phyloP scores from a whole-genome alignment of 2,113 vertebrate genomes.

The Eulemur macaco region DNA sequence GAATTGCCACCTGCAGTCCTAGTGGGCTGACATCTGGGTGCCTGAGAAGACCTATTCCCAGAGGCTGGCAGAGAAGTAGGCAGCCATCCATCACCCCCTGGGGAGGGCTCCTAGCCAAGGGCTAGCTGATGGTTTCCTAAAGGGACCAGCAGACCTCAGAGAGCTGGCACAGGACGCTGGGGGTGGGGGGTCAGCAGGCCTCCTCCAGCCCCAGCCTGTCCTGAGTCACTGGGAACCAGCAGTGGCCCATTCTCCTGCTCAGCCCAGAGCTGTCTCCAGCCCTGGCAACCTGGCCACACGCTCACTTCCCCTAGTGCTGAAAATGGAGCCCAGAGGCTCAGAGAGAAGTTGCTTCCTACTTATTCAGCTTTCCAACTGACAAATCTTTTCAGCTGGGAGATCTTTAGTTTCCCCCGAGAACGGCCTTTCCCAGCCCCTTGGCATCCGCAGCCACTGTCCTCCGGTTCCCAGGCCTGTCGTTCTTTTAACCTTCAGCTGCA shows the following conservation, averaged over 20 bases:
- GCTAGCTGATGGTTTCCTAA: background rate
- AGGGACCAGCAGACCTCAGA: background rate
- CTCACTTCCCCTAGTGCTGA: background rate
- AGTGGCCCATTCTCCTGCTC: background rate
- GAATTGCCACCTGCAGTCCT: background rate
- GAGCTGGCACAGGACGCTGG: background rate
- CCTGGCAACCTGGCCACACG: background rate
- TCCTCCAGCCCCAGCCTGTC: background rate
- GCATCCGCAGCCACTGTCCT: constrained; percentile 36
- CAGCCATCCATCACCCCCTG: background rate
- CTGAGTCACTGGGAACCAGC: background rate
- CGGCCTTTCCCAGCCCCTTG: constrained; percentile 25
- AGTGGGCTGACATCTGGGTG: background rate
- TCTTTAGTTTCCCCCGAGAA: background rate
- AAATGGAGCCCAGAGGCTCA: background rate
- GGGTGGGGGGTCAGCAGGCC: background rate
- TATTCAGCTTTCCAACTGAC: background rate
- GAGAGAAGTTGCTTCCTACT: background rate
- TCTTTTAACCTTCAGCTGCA: constrained; percentile 85
- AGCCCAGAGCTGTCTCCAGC: background rate
- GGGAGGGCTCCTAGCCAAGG: background rate
- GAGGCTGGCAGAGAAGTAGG: background rate
- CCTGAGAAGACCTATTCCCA: background rate
- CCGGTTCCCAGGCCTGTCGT: constrained; percentile 61
- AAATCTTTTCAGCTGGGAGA: background rate